Evolutionary conservation across 1,140 invertebrate genomes (phyloP).

Genomic region (Pseudomyrmex pallidus): DNA sequence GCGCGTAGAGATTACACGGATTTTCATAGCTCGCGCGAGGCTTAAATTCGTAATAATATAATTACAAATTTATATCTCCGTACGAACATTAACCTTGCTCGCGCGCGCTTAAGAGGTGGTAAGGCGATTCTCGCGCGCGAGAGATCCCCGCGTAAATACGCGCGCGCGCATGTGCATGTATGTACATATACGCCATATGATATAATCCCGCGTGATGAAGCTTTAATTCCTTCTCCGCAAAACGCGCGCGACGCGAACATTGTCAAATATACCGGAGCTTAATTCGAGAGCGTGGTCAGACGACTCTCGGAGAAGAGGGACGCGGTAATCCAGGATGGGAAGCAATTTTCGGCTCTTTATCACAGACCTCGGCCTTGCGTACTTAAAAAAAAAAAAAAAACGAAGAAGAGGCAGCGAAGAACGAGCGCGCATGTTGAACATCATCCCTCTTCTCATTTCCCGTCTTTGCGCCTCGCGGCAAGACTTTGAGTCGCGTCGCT

Average conservation of each 20-base stretch:
- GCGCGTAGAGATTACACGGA: constrained; percentile 6
- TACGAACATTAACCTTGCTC: background rate
- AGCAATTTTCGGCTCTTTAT: constrained; percentile 62
- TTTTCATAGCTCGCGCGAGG: background rate
- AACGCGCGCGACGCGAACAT: constrained; percentile 41
- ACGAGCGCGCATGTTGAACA: too few relatives aligned
- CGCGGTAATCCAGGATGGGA: constrained; percentile 49
- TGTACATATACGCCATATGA: too few relatives aligned
- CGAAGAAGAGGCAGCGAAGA: too few relatives aligned
- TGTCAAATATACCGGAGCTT: constrained; percentile 52
- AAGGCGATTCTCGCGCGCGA: constrained; percentile 20
- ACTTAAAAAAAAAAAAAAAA: constrained; percentile 42
- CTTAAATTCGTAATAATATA: constrained; percentile 8
- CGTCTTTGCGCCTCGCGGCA: background rate
- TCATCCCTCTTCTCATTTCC: background rate
- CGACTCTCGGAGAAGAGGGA: background rate
- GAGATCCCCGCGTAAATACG: background rate
- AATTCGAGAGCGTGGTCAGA: constrained; percentile 49
- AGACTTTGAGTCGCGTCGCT: background rate
- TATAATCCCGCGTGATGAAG: constrained; percentile 44
- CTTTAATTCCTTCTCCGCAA: constrained; percentile 46
- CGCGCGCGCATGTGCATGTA: too few relatives aligned
- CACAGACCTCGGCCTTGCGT: constrained; percentile 35
- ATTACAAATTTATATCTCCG: constrained; percentile 38
- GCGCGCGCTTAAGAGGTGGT: background rate